Percentiles rank a stretch among this genome's conserved stretches.
Evolutionary conservation across 1,140 invertebrate genomes (phyloP).

Genomic region (Leptinotarsa defecta): DNA sequence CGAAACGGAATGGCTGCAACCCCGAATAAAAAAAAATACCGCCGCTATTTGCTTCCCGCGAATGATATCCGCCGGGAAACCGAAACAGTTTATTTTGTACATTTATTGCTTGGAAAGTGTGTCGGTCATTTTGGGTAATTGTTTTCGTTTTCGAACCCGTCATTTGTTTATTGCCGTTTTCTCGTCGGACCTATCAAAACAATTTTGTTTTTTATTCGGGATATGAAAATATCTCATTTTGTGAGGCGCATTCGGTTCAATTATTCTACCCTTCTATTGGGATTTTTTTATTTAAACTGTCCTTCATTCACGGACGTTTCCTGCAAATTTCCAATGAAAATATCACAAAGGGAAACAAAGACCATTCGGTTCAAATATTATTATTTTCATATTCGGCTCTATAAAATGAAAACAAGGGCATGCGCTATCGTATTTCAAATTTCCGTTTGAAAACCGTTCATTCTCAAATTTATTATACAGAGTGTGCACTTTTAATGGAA

Average conservation of each 20-base stretch:
- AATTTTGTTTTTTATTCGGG: background rate
- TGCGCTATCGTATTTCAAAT: too few relatives aligned
- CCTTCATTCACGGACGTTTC: background rate
- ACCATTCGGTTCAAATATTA: too few relatives aligned
- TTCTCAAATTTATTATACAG: too few relatives aligned
- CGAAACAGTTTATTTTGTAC: background rate
- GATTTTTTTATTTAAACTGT: background rate
- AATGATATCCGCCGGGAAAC: too few relatives aligned
- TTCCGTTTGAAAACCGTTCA: too few relatives aligned
- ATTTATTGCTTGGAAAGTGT: background rate
- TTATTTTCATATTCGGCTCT: too few relatives aligned
- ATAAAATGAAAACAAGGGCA: too few relatives aligned
- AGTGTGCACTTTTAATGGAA: too few relatives aligned
- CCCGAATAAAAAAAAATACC: background rate
- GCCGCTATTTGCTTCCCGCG: too few relatives aligned
- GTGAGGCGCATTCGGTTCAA: background rate
- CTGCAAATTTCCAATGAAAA: background rate
- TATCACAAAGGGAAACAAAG: too few relatives aligned
- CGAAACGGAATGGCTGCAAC: background rate
- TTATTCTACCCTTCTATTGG: background rate
- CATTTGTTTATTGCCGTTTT: background rate
- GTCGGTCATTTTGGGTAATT: slow-evolving; percentile 2
- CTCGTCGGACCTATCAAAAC: slow-evolving; percentile 5
- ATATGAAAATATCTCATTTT: background rate
- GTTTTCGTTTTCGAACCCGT: background rate